phyloP scores from a whole-genome alignment of 2,888 invertebrate genomes.

The Nomada ruficornis region DNA sequence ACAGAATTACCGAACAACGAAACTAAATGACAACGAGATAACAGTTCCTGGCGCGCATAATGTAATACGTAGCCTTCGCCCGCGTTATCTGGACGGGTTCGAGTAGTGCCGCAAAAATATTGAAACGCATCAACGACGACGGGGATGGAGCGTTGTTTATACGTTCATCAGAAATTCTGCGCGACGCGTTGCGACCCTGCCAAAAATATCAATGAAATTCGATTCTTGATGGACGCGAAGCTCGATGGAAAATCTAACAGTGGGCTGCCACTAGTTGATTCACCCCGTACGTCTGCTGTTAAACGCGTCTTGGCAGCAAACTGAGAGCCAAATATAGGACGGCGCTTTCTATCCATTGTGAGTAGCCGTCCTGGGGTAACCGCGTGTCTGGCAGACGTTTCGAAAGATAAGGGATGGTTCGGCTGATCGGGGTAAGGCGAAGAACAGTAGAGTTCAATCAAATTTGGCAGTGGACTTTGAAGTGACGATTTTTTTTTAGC shows the following conservation, averaged over 20 bases:
- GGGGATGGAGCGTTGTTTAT: conserved; percentile 12
- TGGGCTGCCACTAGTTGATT: conserved; percentile 56
- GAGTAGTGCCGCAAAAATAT: background rate
- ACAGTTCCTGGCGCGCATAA: background rate
- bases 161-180: background rate
- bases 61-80: background rate
- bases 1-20: background rate
- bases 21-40: background rate
- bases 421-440: no score
- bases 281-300: conserved; percentile 42
- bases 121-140: background rate
- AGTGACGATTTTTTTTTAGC: no score
- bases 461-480: no score
- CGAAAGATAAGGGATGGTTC: no score
- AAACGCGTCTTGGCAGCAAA: conserved; percentile 51
- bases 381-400: background rate
- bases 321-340: conserved; percentile 50
- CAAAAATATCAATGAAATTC: conserved; percentile 57
- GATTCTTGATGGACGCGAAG: conserved; percentile 45
- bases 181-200: background rate
- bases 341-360: conserved; percentile 56
- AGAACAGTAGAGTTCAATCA: no score
- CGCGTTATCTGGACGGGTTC: background rate
- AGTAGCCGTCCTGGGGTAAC: conserved; percentile 25
- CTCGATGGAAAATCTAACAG: conserved; percentile 50